Evolutionary conservation across 2,888 invertebrate genomes (phyloP).

Genomic region (Machimus atricapillus): DNA sequence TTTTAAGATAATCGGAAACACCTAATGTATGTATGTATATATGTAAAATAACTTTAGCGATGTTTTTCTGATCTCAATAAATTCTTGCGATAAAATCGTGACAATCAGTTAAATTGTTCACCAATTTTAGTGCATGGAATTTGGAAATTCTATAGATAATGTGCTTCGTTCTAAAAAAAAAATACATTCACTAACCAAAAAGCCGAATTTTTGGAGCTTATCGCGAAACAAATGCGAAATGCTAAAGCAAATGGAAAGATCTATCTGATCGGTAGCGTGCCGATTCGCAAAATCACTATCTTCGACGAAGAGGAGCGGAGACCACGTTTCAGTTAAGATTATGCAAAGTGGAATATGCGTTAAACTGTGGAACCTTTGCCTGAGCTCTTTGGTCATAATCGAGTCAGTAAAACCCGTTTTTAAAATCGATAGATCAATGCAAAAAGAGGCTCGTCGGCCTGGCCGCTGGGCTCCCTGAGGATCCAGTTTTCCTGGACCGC

Average conservation of each 20-base stretch:
- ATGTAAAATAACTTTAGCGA: no score
- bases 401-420: not conserved
- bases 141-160: not conserved
- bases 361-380: not conserved
- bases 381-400: not conserved
- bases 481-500: conserved; percentile 8
- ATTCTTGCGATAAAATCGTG: not conserved
- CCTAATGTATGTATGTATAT: no score
- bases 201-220: not conserved
- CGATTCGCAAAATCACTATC: not conserved
- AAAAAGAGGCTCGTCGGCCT: not conserved
- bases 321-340: not conserved
- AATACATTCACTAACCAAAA: not conserved
- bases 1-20: no score
- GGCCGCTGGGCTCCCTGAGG: not conserved
- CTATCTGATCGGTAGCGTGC: not conserved
- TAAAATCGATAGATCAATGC: not conserved
- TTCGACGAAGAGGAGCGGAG: not conserved
- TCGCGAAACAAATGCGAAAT: not conserved
- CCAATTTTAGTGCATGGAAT: not conserved
- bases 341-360: not conserved
- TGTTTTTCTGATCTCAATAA: not conserved
- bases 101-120: not conserved
- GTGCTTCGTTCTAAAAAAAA: not conserved
- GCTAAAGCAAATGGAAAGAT: not conserved